Percentiles rank a stretch among this genome's conserved stretches.
Evolutionary conservation across 2,797 vertebrate species (phyloP).

Genomic region (Paratrypauchen microcephalus): DNA sequence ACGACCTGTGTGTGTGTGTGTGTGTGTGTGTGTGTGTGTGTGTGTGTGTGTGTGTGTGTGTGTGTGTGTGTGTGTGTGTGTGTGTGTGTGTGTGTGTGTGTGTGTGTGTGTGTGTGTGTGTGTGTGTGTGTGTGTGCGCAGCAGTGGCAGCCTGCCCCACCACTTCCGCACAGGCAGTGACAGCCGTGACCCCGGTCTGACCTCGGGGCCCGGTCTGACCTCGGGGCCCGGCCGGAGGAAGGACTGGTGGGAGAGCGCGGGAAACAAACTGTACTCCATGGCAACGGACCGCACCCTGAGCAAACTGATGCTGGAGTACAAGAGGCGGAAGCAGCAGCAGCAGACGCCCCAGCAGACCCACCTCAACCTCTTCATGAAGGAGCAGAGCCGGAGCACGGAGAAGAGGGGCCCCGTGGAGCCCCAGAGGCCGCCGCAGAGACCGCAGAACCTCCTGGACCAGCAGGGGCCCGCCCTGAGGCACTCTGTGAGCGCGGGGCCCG

Average conservation of each 20-base stretch:
- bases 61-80: too few species aligned
- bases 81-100: too few species aligned
- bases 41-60: too few species aligned
- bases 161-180: conserved; percentile 66
- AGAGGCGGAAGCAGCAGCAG: conserved; percentile 89
- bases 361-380: conserved; percentile 83
- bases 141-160: conserved; percentile 72
- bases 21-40: too few species aligned
- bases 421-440: conserved; percentile 83
- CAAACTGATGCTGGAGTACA: conserved; percentile 95
- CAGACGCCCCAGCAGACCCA: conserved; percentile 85
- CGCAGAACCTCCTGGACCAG: conserved; percentile 91
- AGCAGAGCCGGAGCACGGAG: conserved; percentile 68
- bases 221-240: conserved; percentile 75
- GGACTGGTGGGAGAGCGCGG: conserved; percentile 97
- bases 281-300: conserved; percentile 92
- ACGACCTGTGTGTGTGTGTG: too few species aligned
- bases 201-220: conserved; percentile 16
- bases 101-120: too few species aligned
- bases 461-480: conserved; percentile 86
- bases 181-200: conserved; percentile 30
- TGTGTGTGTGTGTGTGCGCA: conserved; percentile 10
- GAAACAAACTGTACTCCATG: conserved; percentile 94
- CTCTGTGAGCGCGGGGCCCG: conserved; percentile 92
- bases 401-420: conserved; percentile 77